Evolutionary conservation across 2,888 invertebrate genomes (phyloP), one percentile per base, ranked within the genome.

Genomic region (Chalcis sispes): DNA sequence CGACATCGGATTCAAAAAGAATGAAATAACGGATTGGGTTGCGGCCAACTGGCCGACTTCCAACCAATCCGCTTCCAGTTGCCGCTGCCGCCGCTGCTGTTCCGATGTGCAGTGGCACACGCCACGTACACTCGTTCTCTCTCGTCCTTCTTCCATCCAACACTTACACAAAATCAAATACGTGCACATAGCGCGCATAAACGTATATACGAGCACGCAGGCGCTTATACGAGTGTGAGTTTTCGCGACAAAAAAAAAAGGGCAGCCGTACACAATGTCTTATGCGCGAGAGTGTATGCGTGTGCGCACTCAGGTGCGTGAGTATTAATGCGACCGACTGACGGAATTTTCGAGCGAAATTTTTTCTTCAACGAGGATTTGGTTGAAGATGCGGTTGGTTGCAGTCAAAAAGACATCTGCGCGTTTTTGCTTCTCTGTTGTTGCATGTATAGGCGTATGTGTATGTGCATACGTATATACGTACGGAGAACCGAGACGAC

Each of bases 11-110:
- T 86, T 86, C 84, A 84, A 86, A 88, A 87, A 87, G 87, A 88
- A 88, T 87, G 86, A 87, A 88, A 88, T 88, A 87, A 87, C 87
- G 86, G 85, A 87, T 87, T 88, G 88, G 87, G 84, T 84, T 83
- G 85, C 80, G 83, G 88, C 88, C 88, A 88, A 85, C 87, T 88
- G 88, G 88, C 87, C 83, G 79, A 80, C 79, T 85, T 88, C 88
- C 88, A 88, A 88, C 88, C 87, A 88, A 88, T 88, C 87, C 87
- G 79, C 75, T n/a, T n/a, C n/a, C n/a, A n/a, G n/a, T n/a, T n/a
- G n/a, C n/a, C n/a, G n/a, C n/a, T 75, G 67, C 52, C 48, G 15
- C 8, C 27, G 62, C 64, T 46, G 64, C 50, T 40, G 66, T 62
- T 76, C 20, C 58, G 36, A 50, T 54, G 65, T 64, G 66, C 79